Percentiles rank a stretch among this genome's conserved stretches.
Evolutionary conservation across 2,797 vertebrate genomes (phyloP).

Genomic region (Kryptolebias ocellatus): DNA sequence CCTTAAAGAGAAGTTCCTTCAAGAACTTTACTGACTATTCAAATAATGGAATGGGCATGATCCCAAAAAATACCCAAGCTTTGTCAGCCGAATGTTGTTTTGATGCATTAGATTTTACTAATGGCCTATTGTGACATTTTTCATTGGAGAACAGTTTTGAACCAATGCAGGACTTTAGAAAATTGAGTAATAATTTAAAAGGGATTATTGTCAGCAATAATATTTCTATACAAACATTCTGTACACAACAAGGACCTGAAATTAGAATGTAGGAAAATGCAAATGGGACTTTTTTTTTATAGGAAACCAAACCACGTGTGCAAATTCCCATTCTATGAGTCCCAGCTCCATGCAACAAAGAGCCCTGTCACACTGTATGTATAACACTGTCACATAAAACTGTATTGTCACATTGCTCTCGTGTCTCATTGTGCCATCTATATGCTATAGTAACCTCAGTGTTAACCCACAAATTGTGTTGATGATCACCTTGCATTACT

Average conservation of each 20-base stretch:
- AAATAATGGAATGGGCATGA: neutral
- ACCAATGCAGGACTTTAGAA: neutral
- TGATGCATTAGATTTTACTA: neutral
- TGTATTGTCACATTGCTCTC: slow-evolving; percentile 51
- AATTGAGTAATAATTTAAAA: slow-evolving; percentile 23
- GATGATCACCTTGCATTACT: slow-evolving; percentile 90
- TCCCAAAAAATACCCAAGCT: neutral
- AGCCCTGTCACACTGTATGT: slow-evolving; percentile 44
- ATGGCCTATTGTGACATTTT: neutral
- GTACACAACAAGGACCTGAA: slow-evolving; percentile 7
- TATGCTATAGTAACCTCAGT: slow-evolving; percentile 54
- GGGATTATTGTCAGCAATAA: rapidly evolving
- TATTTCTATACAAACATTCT: slow-evolving; percentile 1
- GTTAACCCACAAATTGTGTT: slow-evolving; percentile 81
- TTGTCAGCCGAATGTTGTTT: neutral
- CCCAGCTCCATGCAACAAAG: slow-evolving; percentile 28
- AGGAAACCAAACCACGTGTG: slow-evolving; percentile 14
- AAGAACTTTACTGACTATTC: no score
- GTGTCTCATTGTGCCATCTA: slow-evolving; percentile 56
- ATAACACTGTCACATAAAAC: slow-evolving; percentile 59
- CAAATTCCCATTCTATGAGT: neutral
- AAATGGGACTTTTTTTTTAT: neutral
- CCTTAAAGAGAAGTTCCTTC: no score
- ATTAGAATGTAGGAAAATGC: slow-evolving; percentile 11
- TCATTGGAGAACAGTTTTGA: neutral